Conservation (phyloP, 2,888 invertebrate genomes). For the Cynaeus angustus region DNA sequence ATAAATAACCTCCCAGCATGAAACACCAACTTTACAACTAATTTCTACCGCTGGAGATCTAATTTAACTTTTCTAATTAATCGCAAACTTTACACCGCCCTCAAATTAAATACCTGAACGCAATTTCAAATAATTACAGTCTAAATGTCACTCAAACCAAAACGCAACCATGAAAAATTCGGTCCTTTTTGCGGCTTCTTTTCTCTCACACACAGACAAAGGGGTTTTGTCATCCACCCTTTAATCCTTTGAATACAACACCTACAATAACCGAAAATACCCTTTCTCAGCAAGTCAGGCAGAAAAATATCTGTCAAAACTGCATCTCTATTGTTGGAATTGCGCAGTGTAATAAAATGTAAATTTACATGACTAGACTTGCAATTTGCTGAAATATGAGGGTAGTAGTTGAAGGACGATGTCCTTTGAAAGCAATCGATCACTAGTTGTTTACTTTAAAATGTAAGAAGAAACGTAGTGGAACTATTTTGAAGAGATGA, state of each 20-base stretch:
- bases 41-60: conserved; percentile 7
- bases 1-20: neutral
- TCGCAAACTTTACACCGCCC: conserved; percentile 17
- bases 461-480: conserved; percentile 5
- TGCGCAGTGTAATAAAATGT: conserved; percentile 21
- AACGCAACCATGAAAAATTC: neutral
- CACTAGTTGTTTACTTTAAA: conserved; percentile 14
- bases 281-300: conserved; percentile 61
- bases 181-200: conserved; percentile 5
- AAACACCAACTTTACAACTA: conserved; percentile 14
- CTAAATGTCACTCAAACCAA: conserved; percentile 16
- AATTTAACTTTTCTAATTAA: conserved; percentile 48
- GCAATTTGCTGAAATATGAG: conserved; percentile 9
- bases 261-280: conserved; percentile 58
- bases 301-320: conserved; percentile 66
- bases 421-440: conserved; percentile 18
- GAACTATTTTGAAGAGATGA: conserved; percentile 30
- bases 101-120: conserved; percentile 29
- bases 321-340: conserved; percentile 28
- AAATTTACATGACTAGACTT: conserved; percentile 18
- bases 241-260: conserved; percentile 63
- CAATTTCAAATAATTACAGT: conserved; percentile 2
- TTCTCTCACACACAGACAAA: conserved; percentile 12
- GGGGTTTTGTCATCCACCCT: conserved; percentile 34
- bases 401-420: conserved; percentile 23